Evolutionary conservation across 2,888 invertebrate genomes (phyloP).

Genomic region (Drosophila recens): DNA sequence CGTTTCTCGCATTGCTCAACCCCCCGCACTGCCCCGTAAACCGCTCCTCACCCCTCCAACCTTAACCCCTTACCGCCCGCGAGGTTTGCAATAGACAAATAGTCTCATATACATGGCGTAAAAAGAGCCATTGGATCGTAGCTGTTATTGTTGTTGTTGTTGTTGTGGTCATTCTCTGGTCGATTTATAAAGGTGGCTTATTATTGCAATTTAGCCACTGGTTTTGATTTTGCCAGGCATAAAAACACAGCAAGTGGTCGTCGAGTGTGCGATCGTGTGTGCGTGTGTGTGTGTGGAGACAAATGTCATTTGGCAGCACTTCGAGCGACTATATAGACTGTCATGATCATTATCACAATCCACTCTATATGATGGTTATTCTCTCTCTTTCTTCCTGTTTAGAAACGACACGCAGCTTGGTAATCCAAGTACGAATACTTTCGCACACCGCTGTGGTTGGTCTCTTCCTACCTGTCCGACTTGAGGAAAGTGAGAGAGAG

Average conservation of each 20-base stretch:
- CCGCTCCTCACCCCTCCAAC: neutral
- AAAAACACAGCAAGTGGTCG: constrained; percentile 73
- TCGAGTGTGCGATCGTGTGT: constrained; percentile 18
- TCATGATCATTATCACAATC: constrained; percentile 84
- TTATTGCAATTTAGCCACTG: constrained; percentile 85
- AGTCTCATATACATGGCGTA: constrained; percentile 40
- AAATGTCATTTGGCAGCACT: constrained; percentile 82
- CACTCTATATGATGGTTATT: constrained; percentile 26
- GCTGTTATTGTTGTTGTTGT: constrained; percentile 10
- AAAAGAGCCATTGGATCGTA: constrained; percentile 38
- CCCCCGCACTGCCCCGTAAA: neutral
- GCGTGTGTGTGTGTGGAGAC: constrained; percentile 64
- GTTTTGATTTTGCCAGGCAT: constrained; percentile 82
- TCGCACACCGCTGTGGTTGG: constrained; percentile 80
- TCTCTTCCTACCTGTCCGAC: constrained; percentile 42
- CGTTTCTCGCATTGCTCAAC: constrained; percentile 54
- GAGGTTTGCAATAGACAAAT: constrained; percentile 71
- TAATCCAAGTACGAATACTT: constrained; percentile 53
- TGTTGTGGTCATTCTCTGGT: constrained; percentile 58
- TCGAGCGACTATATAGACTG: constrained; percentile 84
- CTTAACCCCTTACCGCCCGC: constrained; percentile 21
- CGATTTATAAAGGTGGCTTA: constrained; percentile 84
- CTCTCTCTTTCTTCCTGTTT: constrained; percentile 35
- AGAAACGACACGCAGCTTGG: constrained; percentile 62
- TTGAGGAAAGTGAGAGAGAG: neutral